Percentiles rank a stretch among this genome's conserved stretches.
These are phyloP conservation scores for Anas platyrhynchos DNA, from an alignment of 2,113 vertebrate species.

Conservation along the genomic window DNA sequence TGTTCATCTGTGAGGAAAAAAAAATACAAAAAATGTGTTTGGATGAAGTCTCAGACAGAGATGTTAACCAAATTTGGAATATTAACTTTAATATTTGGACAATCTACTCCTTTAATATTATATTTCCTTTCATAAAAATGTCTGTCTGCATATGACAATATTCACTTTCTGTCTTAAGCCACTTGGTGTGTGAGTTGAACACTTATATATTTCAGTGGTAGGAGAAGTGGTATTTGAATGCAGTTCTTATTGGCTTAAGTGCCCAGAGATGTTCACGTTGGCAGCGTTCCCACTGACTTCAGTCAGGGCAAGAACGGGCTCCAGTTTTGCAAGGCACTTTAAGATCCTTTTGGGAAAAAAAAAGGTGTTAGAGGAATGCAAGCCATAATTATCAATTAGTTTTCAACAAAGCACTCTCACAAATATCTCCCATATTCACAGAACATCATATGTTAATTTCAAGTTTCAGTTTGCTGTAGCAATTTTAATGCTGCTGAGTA, in stretches of 20 bases:
- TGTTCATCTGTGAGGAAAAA: background rate
- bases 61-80: background rate
- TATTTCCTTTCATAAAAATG: background rate
- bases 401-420: slow-evolving; percentile 38
- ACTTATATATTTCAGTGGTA: slow-evolving; percentile 49
- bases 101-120: background rate
- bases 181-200: slow-evolving; percentile 10
- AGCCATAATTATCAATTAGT: slow-evolving; percentile 27
- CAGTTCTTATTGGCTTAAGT: slow-evolving; percentile 66
- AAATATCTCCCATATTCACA: slow-evolving; percentile 9
- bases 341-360: slow-evolving; percentile 38
- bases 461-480: slow-evolving; percentile 7
- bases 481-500: background rate
- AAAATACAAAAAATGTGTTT: background rate
- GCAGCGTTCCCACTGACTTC: slow-evolving; percentile 64
- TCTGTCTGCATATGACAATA: background rate
- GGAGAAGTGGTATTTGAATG: slow-evolving; percentile 46
- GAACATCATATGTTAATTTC: slow-evolving; percentile 28
- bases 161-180: slow-evolving; percentile 30
- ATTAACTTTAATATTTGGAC: background rate
- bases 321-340: slow-evolving; percentile 65
- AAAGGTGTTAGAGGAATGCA: slow-evolving; percentile 56
- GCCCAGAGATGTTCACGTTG: slow-evolving; percentile 49
- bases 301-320: slow-evolving; percentile 56
- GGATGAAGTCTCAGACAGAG: background rate